phyloP scores from a whole-genome alignment of 2,113 vertebrate species.

The Macroglossus sobrinus region DNA sequence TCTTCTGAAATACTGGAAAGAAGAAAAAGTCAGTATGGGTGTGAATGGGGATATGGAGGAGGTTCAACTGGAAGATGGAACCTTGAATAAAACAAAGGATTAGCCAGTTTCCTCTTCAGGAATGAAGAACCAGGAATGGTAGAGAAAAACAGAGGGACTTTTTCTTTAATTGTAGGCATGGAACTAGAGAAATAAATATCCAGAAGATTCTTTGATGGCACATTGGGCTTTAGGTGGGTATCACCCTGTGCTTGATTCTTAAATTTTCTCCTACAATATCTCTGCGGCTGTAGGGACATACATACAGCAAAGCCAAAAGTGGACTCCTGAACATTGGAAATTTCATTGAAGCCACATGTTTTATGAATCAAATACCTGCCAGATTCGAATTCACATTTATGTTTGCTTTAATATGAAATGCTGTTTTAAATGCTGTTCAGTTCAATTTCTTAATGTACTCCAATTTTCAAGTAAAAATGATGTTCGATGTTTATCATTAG shows the following conservation, averaged over 20 bases:
- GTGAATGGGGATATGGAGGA: background rate
- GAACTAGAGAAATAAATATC: background rate
- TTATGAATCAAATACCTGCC: background rate
- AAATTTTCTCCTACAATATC: background rate
- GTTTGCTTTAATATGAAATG: background rate
- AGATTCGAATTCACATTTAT: background rate
- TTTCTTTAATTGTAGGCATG: background rate
- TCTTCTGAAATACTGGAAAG: slow-evolving; percentile 25
- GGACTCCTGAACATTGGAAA: background rate
- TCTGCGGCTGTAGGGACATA: background rate
- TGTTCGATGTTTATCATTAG: background rate
- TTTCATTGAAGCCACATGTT: background rate
- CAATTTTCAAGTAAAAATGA: background rate
- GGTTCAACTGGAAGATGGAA: background rate
- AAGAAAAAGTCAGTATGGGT: background rate
- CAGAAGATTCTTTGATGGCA: background rate
- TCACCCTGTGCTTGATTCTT: background rate
- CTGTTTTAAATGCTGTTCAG: background rate
- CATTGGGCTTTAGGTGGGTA: background rate
- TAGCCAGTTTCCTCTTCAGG: slow-evolving; percentile 14
- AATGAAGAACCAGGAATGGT: background rate
- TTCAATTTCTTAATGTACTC: background rate
- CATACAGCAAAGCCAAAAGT: background rate
- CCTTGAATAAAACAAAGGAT: background rate
- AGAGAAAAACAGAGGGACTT: background rate